These are phyloP conservation scores for Pyrrhura leucotis DNA, from an alignment of 2,797 vertebrate species.

Conservation along the genomic window DNA sequence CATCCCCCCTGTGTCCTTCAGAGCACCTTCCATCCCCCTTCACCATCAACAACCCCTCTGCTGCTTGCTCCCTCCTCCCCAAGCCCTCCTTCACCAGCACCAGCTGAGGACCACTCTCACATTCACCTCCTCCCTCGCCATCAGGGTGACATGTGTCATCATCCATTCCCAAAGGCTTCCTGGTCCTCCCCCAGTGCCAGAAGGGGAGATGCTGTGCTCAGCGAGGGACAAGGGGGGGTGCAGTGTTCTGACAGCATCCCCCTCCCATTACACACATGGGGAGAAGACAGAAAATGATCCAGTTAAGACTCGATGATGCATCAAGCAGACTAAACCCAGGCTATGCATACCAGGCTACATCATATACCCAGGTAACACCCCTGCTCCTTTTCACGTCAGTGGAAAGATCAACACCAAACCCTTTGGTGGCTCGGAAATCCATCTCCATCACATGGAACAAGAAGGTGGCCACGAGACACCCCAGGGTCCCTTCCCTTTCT, in stretches of 20 bases:
- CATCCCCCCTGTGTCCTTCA: neutral
- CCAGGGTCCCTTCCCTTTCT: conserved; percentile 42
- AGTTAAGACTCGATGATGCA: neutral
- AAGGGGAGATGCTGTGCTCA: neutral
- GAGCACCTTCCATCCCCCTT: neutral
- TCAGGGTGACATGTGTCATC: neutral
- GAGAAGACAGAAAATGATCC: neutral
- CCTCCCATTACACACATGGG: neutral
- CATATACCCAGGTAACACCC: neutral
- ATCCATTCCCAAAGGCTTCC: neutral
- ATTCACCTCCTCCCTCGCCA: neutral
- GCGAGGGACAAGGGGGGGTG: neutral
- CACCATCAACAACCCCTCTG: accelerated
- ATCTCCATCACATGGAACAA: neutral
- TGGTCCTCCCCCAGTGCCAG: neutral
- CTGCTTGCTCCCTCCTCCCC: neutral
- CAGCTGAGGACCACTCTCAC: neutral
- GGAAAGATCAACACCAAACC: neutral
- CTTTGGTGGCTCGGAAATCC: neutral
- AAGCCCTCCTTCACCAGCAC: neutral
- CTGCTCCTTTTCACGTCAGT: neutral
- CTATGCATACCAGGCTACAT: neutral
- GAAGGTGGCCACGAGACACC: conserved; percentile 2
- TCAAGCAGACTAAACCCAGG: neutral
- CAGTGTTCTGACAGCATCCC: neutral